Conservation (phyloP, 2,797 vertebrate genomes). For the Poeciliopsis presidionis region DNA sequence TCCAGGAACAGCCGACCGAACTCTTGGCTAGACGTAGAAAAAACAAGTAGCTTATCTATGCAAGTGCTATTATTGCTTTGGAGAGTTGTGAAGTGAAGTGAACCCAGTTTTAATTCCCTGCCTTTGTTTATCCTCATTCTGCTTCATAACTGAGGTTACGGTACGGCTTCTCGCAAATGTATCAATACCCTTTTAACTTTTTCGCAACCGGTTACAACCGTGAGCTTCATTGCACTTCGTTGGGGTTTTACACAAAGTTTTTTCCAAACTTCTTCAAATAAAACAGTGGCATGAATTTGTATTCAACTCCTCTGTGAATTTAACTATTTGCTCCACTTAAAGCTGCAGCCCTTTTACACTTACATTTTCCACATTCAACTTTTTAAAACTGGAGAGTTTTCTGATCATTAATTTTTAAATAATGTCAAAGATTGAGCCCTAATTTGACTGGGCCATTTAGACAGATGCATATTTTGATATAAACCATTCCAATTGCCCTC, state of each 20-base stretch:
- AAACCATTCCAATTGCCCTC: background rate
- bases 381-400: background rate
- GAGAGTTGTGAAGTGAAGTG: conserved; percentile 66
- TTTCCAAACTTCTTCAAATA: background rate
- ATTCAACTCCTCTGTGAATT: background rate
- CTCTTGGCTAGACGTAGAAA: conserved; percentile 58
- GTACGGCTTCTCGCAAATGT: background rate
- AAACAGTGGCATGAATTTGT: background rate
- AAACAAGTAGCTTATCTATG: conserved; percentile 72
- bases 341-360: background rate
- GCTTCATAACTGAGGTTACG: conserved; percentile 38
- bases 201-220: background rate
- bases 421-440: too few relatives aligned
- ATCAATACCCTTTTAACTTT: background rate
- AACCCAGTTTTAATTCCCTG: conserved; percentile 47
- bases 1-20: conserved; percentile 32
- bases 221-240: background rate
- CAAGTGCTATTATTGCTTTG: conserved; percentile 76
- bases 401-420: too few relatives aligned
- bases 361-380: background rate
- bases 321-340: background rate
- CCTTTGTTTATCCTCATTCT: conserved; percentile 52
- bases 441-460: background rate
- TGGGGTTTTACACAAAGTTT: background rate
- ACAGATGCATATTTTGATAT: background rate